phyloP scores from a whole-genome alignment of 2,888 invertebrate species.

The Cybosia mesomella region DNA sequence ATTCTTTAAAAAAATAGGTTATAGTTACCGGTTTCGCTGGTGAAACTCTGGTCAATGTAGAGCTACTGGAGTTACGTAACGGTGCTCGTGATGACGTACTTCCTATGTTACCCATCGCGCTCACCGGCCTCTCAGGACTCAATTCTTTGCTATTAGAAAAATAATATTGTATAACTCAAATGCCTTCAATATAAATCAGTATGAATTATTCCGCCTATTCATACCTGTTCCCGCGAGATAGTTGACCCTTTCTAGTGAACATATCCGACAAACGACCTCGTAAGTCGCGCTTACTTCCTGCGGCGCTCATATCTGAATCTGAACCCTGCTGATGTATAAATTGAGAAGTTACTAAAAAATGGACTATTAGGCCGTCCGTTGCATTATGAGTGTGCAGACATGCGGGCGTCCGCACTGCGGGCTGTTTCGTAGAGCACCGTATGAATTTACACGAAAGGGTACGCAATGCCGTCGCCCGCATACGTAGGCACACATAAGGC shows the following conservation, averaged over 20 bases:
- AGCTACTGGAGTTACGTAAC: conserved; percentile 87
- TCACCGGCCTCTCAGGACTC: conserved; percentile 76
- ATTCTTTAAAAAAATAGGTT: not conserved
- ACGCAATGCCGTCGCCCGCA: too few species aligned
- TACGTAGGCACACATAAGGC: too few species aligned
- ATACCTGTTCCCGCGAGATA: conserved; percentile 90
- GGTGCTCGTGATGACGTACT: conserved; percentile 76
- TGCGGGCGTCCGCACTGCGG: too few species aligned
- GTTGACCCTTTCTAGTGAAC: conserved; percentile 90
- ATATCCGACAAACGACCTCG: conserved; percentile 94
- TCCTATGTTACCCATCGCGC: conserved; percentile 61
- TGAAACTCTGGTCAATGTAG: conserved; percentile 71
- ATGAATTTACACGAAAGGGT: too few species aligned
- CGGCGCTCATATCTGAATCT: conserved; percentile 90
- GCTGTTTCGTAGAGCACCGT: too few species aligned
- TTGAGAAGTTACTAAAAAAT: not conserved
- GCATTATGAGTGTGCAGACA: too few species aligned
- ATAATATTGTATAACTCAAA: not conserved
- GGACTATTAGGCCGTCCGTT: not conserved
- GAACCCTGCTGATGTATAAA: conserved; percentile 84
- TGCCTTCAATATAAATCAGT: not conserved
- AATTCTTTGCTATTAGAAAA: conserved; percentile 76
- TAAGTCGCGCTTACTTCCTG: conserved; percentile 92
- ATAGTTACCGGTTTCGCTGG: conserved; percentile 66
- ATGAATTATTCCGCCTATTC: not conserved